Percentiles rank a stretch among this genome's conserved stretches.
These are phyloP conservation scores for Ctenopoma kingsleyae DNA, from an alignment of 2,797 vertebrate species.

Conservation along the genomic window DNA sequence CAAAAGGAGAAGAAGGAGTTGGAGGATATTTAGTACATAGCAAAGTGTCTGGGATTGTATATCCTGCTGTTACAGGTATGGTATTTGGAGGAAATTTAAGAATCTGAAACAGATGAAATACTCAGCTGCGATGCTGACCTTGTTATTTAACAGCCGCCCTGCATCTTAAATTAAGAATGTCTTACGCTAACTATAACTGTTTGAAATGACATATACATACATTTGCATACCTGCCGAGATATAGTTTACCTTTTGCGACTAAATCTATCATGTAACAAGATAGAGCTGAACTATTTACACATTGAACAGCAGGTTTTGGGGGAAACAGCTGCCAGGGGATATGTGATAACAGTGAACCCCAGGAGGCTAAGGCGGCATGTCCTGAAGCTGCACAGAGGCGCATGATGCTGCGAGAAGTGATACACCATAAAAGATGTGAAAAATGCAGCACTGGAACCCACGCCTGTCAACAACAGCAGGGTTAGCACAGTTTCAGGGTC, in stretches of 20 bases:
- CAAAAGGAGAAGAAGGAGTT: slow-evolving; percentile 25
- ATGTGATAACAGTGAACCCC: slow-evolving; percentile 68
- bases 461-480: slow-evolving; percentile 23
- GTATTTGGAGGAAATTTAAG: slow-evolving; percentile 29
- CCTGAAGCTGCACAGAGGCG: slow-evolving; percentile 37
- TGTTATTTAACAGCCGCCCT: slow-evolving; percentile 38
- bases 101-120: slow-evolving; percentile 59
- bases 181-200: slow-evolving; percentile 43
- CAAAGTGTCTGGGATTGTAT: slow-evolving; percentile 34
- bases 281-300: slow-evolving; percentile 74
- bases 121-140: slow-evolving; percentile 35
- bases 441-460: slow-evolving; percentile 47
- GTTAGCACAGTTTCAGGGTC: slow-evolving; percentile 56
- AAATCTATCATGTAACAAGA: slow-evolving; percentile 78
- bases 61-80: slow-evolving; percentile 31
- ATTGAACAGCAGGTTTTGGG: slow-evolving; percentile 57
- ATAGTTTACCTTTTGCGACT: slow-evolving; percentile 61
- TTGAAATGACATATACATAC: slow-evolving; percentile 71
- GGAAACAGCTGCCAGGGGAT: slow-evolving; percentile 77
- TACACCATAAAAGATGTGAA: slow-evolving; percentile 54
- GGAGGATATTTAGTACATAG: slow-evolving; percentile 34
- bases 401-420: slow-evolving; percentile 50
- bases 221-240: slow-evolving; percentile 70
- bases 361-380: slow-evolving; percentile 60
- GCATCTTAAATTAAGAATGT: slow-evolving; percentile 43